Evolutionary conservation across 2,113 vertebrate species (phyloP).

Genomic region (Oceanodroma tethys): DNA sequence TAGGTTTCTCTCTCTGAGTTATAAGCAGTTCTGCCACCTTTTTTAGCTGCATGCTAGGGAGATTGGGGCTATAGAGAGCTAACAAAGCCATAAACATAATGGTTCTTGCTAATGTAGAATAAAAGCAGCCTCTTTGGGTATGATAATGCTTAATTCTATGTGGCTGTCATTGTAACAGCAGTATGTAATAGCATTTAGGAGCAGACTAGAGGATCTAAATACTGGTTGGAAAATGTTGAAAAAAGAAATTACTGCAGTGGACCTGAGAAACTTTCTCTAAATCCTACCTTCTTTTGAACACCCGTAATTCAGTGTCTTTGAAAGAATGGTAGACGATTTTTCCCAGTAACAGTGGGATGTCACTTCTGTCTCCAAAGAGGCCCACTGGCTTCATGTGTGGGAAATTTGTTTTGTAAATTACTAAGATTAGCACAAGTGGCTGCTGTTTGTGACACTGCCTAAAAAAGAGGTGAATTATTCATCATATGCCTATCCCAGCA

Average conservation of each 20-base stretch:
- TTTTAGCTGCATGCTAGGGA: neutral
- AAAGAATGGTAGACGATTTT: neutral
- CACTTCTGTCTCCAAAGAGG: neutral
- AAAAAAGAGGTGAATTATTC: slow-evolving; percentile 37
- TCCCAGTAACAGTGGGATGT: neutral
- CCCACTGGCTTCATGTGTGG: slow-evolving; percentile 19
- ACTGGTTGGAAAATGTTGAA: neutral
- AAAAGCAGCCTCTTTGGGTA: neutral
- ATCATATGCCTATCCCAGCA: neutral
- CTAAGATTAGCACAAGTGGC: neutral
- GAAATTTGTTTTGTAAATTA: slow-evolving; percentile 16
- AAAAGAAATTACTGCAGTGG: neutral
- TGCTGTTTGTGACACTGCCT: neutral
- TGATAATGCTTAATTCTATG: neutral
- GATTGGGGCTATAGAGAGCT: neutral
- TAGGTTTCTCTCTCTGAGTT: neutral
- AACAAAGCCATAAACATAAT: neutral
- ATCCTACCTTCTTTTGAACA: neutral
- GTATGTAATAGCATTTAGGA: neutral
- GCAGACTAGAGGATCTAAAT: neutral
- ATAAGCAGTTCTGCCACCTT: neutral
- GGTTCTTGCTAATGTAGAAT: neutral
- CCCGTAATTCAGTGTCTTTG: neutral
- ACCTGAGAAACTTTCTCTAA: neutral
- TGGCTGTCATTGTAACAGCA: neutral